Evolutionary conservation across 2,113 vertebrate species (phyloP), one percentile per base, ranked within the genome.

Genomic region (Xiphias gladius): DNA sequence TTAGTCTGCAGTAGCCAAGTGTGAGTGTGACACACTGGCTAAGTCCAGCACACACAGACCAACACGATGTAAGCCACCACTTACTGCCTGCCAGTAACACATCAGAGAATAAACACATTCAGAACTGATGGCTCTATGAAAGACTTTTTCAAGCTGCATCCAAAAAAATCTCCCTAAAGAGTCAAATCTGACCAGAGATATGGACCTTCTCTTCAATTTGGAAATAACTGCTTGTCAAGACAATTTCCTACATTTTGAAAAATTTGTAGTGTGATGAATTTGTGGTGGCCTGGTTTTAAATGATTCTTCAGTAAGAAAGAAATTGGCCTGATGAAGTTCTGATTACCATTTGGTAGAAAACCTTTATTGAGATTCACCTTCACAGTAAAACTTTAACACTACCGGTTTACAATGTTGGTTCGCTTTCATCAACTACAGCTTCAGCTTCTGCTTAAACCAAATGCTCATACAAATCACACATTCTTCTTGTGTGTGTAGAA

Each of bases 1-100:
- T 93, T 91, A 89, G 79, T 91, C 70, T 79, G 92, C 89, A 88
- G 58, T 48, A 50, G 76, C 66, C 72, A 84, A 79, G 79, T 85
- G 48, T 75, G 48, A 76, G 39, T 7, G 64, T n/a, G 63, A 71
- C 69, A 54, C 22, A 4, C 14, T 54, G 72, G 32, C 59, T 8
- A 7, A 69, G 63, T 73, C 16, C 48, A 75, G 63, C 35, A 43
- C 70, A 78, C 28, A 28, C 57, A 67, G 14, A 55, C 39, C 32
- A 10, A 13, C n/a, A 67, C 17, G 20, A 59, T 69, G 41, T 74
- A 46, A 37, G 54, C 6, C 71, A 59, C 20, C 0, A 9, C 30
- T 50, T 14, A 55, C n/a, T 22, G 32, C 14, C 24, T 78, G 66
- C 52, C 78, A 80, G 20, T 79, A 65, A 70, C 26, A 20, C 71